Conservation (phyloP, 2,113 vertebrate species). For the Channa maculata region DNA sequence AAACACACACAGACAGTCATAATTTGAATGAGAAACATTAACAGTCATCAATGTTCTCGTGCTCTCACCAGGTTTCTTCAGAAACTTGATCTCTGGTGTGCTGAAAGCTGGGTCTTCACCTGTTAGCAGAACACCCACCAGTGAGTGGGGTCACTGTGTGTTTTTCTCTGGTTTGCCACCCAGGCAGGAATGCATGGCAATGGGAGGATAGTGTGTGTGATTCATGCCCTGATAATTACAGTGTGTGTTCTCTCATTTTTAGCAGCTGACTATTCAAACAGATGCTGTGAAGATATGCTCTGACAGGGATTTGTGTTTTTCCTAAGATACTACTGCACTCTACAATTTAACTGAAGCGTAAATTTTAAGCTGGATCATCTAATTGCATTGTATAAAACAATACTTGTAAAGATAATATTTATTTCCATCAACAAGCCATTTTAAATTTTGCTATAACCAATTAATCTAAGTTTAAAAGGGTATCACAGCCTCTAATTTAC, state of each 20-base stretch:
- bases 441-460: constrained; percentile 20
- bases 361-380: constrained; percentile 20
- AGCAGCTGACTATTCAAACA: constrained; percentile 70
- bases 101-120: constrained; percentile 77
- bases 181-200: constrained; percentile 62
- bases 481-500: constrained; percentile 23
- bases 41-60: constrained; percentile 68
- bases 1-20: constrained; percentile 11
- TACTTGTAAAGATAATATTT: constrained; percentile 31
- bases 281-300: constrained; percentile 49
- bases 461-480: constrained; percentile 58
- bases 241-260: constrained; percentile 61
- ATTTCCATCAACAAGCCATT: constrained; percentile 35
- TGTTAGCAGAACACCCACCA: constrained; percentile 71
- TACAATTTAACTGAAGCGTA: constrained; percentile 19
- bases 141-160: constrained; percentile 63
- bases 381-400: constrained; percentile 28
- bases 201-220: constrained; percentile 66
- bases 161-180: constrained; percentile 76
- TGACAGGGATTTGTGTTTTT: constrained; percentile 25
- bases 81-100: constrained; percentile 74
- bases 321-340: neutral
- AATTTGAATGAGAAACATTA: constrained; percentile 73
- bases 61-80: constrained; percentile 58
- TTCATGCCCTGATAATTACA: constrained; percentile 77